Evolutionary conservation across 2,888 invertebrate species (phyloP), one percentile per base, ranked within the genome.

Genomic region (Rosalia funebris): DNA sequence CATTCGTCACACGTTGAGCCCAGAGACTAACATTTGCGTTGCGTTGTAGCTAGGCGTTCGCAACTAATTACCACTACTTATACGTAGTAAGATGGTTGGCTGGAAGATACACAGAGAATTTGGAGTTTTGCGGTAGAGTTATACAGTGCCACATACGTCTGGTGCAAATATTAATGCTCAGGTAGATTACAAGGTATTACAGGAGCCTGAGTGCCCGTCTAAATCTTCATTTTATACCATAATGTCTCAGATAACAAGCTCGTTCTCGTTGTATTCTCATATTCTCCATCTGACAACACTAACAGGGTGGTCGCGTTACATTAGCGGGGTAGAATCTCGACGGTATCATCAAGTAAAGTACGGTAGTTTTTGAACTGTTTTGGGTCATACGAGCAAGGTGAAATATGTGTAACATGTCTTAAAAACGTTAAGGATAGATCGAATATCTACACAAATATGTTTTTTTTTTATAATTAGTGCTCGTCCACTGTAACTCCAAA

Each of bases 161-260:
- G 47, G 54, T 58, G 62, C 61, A 62, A 52, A 65, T 62, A 64
- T 68, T 69, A 71, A 70, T 66, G 67, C 67, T 66, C 62, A 71
- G 66, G 69, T 70, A 64, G 71, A 71, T 68, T 69, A 69, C 59
- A 68, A 66, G 65, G 62, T 63, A 62, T 69, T 69, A 64, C 60
- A 61, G 68, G 41, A 46, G 63, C 57, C 60, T 36, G 60, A 70
- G 64, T 62, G 66, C 57, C 60, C 50, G 60, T 39, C 64, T 71
- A 70, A 70, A 71, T 71, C 70, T 70, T 69, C 71, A 69, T 70
- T 71, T 64, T 60, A 54, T 56, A 50, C 47, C 68, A 62, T 69
- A 69, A 69, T 70, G 66, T 65, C 16, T 47, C 57, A 63, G 58
- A 67, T 69, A 67, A 67, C 63, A 67, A 65, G 62, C 53, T 39